Evolutionary conservation across 2,113 vertebrate species (phyloP).

Genomic region (Vulpes vulpes): DNA sequence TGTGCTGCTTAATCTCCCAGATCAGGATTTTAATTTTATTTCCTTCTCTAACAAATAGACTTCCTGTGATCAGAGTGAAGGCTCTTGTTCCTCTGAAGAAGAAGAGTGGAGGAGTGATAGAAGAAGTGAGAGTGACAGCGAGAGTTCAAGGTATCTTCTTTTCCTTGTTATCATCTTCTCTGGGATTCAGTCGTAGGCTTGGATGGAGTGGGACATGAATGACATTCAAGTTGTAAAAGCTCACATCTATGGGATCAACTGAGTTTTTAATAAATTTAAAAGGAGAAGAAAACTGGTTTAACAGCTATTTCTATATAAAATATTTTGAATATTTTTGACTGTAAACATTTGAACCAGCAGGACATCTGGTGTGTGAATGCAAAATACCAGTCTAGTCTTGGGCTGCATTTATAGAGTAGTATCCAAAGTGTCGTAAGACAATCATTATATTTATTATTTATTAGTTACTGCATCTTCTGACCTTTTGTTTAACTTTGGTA

Average conservation of each 20-base stretch:
- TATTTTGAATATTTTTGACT: neutral
- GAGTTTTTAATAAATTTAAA: neutral
- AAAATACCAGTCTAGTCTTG: neutral
- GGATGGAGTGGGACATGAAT: neutral
- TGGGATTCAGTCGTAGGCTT: neutral
- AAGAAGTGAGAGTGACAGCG: constrained; percentile 91
- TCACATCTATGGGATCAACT: neutral
- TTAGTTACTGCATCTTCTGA: neutral
- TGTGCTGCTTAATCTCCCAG: neutral
- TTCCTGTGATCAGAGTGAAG: constrained; percentile 92
- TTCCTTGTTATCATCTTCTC: neutral
- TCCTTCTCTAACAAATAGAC: constrained; percentile 80
- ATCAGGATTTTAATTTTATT: constrained; percentile 18
- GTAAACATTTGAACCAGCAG: neutral
- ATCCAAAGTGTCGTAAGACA: neutral
- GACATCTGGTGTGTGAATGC: neutral
- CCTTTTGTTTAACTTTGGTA: neutral
- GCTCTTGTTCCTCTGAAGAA: constrained; percentile 90
- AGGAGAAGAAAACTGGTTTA: neutral
- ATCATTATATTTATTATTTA: neutral
- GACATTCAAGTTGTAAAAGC: neutral
- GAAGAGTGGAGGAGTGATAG: constrained; percentile 95
- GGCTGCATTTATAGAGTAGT: neutral
- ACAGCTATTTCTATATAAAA: neutral
- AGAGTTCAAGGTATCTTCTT: constrained; percentile 92